These are phyloP conservation scores for Coregonus suidteri DNA, from an alignment of 2,797 vertebrate species.

Conservation along the genomic window DNA sequence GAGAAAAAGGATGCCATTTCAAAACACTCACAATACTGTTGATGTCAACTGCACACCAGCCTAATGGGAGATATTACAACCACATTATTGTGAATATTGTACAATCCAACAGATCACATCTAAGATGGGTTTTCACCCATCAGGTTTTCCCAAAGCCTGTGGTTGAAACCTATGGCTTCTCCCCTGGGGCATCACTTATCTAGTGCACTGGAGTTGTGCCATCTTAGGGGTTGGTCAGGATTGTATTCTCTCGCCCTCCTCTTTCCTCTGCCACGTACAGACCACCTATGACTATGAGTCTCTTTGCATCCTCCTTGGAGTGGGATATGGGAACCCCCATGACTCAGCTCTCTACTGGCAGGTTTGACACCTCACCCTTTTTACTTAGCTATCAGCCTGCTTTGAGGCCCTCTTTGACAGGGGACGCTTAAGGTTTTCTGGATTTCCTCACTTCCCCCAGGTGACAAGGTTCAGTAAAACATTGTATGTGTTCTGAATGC, in stretches of 20 bases:
- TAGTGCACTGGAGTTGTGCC: not conserved
- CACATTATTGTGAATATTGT: not conserved
- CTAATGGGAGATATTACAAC: not conserved
- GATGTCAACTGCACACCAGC: not conserved
- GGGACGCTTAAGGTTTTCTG: not conserved
- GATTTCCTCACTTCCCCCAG: not conserved
- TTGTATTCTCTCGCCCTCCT: not conserved
- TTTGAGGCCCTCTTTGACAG: not conserved
- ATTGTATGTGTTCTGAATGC: not conserved
- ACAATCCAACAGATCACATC: not conserved
- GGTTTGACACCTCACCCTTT: not conserved
- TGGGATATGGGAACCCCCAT: not conserved
- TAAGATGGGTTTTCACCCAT: not conserved
- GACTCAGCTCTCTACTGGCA: not conserved
- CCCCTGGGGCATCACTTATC: not conserved
- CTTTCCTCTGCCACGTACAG: not conserved
- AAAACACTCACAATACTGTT: not conserved
- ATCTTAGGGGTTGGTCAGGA: not conserved
- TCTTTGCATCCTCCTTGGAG: not conserved
- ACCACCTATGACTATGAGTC: not conserved
- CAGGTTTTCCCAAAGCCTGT: not conserved
- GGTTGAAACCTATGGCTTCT: not conserved
- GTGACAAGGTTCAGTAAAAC: not conserved
- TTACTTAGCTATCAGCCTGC: not conserved
- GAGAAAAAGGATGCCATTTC: not conserved